phyloP scores from a whole-genome alignment of 2,797 vertebrate genomes.

The Poeciliopsis presidionis region DNA sequence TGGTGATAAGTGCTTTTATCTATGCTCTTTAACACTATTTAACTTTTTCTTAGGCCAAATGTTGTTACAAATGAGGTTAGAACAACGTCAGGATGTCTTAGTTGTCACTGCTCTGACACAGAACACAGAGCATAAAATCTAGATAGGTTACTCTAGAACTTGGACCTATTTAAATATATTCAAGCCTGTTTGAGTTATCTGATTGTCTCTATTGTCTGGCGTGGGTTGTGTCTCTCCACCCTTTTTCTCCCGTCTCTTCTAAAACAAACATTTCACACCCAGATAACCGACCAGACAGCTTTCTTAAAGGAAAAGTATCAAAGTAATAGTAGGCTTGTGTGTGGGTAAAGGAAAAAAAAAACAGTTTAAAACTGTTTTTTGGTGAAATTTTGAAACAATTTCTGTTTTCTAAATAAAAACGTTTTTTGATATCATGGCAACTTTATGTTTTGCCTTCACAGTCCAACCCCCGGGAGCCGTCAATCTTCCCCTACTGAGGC shows the following conservation, averaged over 20 bases:
- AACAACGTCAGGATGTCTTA: not conserved
- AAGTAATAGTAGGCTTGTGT: not conserved
- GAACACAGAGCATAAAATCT: not conserved
- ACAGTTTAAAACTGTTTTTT: not conserved
- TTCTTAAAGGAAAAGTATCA: not conserved
- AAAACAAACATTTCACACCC: not conserved
- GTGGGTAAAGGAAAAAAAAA: too few species aligned
- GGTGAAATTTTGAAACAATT: not conserved
- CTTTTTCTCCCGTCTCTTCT: not conserved
- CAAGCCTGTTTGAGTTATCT: slow-evolving; percentile 1
- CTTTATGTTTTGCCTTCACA: slow-evolving; percentile 49
- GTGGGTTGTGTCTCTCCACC: not conserved
- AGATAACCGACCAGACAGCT: not conserved
- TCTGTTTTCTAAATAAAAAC: not conserved
- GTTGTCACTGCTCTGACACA: not conserved
- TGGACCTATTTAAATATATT: not conserved
- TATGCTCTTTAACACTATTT: not conserved
- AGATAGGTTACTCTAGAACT: not conserved
- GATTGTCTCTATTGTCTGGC: not conserved
- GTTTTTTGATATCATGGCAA: not conserved
- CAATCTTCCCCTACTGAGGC: slow-evolving; percentile 97
- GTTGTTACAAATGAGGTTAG: not conserved
- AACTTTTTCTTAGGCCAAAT: not conserved
- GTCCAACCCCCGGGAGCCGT: slow-evolving; percentile 94
- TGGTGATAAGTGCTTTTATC: not conserved